Percentiles rank a stretch among this genome's conserved stretches.
Evolutionary conservation across 2,797 vertebrate species (phyloP).

Genomic region (Tragelaphus oryx): DNA sequence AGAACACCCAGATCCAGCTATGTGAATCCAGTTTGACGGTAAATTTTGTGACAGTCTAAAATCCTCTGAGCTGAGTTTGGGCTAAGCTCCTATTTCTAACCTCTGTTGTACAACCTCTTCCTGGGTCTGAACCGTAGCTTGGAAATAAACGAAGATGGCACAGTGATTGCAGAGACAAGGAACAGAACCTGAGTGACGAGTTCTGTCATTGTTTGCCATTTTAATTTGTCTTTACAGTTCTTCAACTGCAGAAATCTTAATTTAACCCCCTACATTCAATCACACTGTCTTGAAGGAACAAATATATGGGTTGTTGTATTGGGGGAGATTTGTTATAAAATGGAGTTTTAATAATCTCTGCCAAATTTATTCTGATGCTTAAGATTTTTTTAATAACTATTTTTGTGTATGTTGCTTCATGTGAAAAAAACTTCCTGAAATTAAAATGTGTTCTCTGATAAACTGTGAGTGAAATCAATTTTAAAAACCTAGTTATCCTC

Average conservation of each 20-base stretch:
- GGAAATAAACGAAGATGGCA: background rate
- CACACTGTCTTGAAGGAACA: background rate
- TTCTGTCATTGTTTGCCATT: background rate
- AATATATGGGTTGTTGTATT: background rate
- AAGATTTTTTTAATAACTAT: background rate
- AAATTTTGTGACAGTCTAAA: background rate
- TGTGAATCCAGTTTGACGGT: background rate
- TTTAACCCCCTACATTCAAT: background rate
- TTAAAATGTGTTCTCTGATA: background rate
- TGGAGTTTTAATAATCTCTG: background rate
- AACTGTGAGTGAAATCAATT: background rate
- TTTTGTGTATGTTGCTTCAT: background rate
- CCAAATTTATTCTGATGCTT: background rate
- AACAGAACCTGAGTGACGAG: background rate
- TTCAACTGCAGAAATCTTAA: background rate
- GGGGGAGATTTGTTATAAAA: background rate
- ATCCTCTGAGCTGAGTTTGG: background rate
- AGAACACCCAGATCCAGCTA: background rate
- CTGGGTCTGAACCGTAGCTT: slow-evolving; percentile 1
- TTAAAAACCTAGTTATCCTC: background rate
- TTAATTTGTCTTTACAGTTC: background rate
- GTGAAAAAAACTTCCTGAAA: background rate
- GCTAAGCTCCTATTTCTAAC: background rate
- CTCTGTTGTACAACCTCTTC: background rate
- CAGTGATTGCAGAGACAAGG: background rate